Evolutionary conservation across 2,113 vertebrate genomes (phyloP), one percentile per base, ranked within the genome.

Genomic region (Labrus mixtus): DNA sequence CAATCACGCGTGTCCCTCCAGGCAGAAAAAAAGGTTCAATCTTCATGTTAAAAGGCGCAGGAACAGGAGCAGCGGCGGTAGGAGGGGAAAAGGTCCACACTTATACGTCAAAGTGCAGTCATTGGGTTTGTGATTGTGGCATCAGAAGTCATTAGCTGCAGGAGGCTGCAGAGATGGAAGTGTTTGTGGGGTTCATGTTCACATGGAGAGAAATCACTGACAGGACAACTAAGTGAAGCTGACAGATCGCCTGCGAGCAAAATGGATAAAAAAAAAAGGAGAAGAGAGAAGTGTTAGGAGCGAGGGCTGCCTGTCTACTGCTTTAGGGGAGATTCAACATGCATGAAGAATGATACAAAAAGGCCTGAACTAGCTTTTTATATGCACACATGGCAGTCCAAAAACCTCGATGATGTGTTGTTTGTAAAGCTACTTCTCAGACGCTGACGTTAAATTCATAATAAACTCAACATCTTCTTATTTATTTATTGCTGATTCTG

Each of bases 171-270:
- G 66, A 75, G 48, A 37, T 33, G 8, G 67, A 41, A 41, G 43
- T 22, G 58, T 45, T 57, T 61, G 69, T 48, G 68, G 51, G 65
- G 23, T 45, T 36, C 23, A 7, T 68, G 76, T 76, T 85, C 64
- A 79, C 63, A 61, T 41, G 15, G 67, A 73, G 39, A 60, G 45
- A 17, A 68, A 54, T 43, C 10, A 59, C 68, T 43, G 68, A 73
- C 62, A 41, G 25, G 6, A 48, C 60, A 48, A 63, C 61, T 68
- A 58, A 73, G 56, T 71, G 48, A 77, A 61, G 72, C 68, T 68
- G 81, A 75, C 70, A 59, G 73, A 78, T 73, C 25, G 33, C 19
- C 65, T 62, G 36, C 6, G 9, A 63, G 45, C 17, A 79, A 79
- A 33, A 68, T 60, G 33, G 72, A 72, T 56, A 46, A n/a, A 43